These are phyloP conservation scores for Nestor notabilis DNA, from an alignment of 2,113 vertebrate species.

Conservation along the genomic window DNA sequence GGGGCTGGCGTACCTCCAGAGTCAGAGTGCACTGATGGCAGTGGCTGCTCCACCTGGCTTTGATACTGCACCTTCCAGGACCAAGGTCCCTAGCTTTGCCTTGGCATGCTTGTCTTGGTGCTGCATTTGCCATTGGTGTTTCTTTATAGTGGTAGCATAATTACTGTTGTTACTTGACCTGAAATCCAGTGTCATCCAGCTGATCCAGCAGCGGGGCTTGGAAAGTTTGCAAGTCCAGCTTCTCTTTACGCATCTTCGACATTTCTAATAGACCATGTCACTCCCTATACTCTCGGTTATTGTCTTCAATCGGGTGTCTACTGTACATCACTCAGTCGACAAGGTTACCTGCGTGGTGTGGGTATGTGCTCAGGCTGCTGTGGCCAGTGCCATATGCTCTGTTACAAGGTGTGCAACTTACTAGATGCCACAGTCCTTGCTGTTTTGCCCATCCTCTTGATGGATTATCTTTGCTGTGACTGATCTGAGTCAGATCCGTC, in stretches of 20 bases:
- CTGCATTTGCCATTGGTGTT: neutral
- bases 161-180: neutral
- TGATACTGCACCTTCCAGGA: neutral
- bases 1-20: neutral
- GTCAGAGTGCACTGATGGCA: accelerated
- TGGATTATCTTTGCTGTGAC: accelerated
- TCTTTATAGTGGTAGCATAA: neutral
- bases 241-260: neutral
- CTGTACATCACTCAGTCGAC: neutral
- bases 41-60: neutral
- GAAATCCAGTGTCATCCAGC: neutral
- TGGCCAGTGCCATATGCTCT: neutral
- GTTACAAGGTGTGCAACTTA: neutral
- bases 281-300: neutral
- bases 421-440: neutral
- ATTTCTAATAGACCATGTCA: neutral
- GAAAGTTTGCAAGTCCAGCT: neutral
- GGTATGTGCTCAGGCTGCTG: neutral
- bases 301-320: neutral
- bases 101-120: accelerated
- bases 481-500: accelerated
- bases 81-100: no score
- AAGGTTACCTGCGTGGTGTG: accelerated
- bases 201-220: neutral
- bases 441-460: neutral